Percentiles rank a stretch among this genome's conserved stretches.
These are phyloP conservation scores for Parazoanthus darwini DNA, from an alignment of 92 coral and sea anemone species.

Conservation along the genomic window DNA sequence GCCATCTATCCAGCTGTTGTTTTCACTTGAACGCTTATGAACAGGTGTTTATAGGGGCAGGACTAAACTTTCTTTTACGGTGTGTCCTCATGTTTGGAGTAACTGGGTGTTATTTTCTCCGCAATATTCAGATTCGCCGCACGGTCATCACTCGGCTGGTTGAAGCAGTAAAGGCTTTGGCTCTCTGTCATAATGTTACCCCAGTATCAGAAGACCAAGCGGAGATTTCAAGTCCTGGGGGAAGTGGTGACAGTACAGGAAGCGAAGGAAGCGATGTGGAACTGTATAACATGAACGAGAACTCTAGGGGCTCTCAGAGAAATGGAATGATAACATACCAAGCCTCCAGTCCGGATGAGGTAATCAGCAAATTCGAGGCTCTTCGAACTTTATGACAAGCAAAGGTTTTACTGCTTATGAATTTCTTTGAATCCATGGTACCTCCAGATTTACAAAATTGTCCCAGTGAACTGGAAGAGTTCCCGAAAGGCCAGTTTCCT, in stretches of 20 bases:
- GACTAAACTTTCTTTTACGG: too few species aligned
- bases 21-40: too few species aligned
- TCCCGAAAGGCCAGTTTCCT: too few species aligned
- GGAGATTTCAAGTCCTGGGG: constrained; percentile 43
- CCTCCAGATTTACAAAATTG: too few species aligned
- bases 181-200: constrained; percentile 97
- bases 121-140: constrained; percentile 84
- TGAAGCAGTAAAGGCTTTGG: constrained; percentile 97
- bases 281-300: constrained; percentile 37
- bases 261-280: constrained; percentile 76
- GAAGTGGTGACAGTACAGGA: constrained; percentile 66
- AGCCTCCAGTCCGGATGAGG: constrained; percentile 99
- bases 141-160: constrained; percentile 93
- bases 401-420: too few species aligned
- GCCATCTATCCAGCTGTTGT: too few species aligned
- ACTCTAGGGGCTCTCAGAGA: constrained; percentile 50
- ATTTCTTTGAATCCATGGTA: too few species aligned
- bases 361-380: constrained; percentile 6
- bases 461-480: too few species aligned
- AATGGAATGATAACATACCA: constrained; percentile 79
- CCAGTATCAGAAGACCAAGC: constrained; percentile 79
- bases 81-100: too few species aligned
- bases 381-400: too few species aligned
- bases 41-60: too few species aligned
- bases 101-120: background rate